Base-by-base conservation (phyloP, 2,888 invertebrate species). In the Oscheius sp. region DNA sequence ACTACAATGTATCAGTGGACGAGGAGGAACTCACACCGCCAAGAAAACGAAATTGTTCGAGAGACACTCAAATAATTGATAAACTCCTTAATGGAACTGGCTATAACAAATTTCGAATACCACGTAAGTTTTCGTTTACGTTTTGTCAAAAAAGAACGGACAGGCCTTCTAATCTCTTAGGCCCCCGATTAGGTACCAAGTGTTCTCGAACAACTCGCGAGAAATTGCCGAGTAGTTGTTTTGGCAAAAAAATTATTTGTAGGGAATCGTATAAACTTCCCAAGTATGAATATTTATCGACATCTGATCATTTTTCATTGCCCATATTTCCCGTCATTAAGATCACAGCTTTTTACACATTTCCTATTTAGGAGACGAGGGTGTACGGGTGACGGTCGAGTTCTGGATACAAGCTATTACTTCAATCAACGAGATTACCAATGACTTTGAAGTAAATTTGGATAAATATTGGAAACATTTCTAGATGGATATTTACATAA, bases 401-500 rank as follows among this genome's bases (percentile, higher is more conserved):
- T 84, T 85, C 67, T 86, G 86, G 86, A 75, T 86, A 24, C 86
- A 86, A 69, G 85, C 84, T 17, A 84, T 86, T 67, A 84, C 84
- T 12, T 74, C 83, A 24, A 83, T 86, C 47, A 78, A 80, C 62
- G 85, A 86, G 61, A 80, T 82, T 47, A 85, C 86, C 6, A 83
- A 84, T 63, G 86, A 86, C 57, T 86, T 86, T 61, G 86, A 86
- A 75, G 81, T 83, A 3, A 33, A 2, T 6, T 12, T 17, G 2
- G 3, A 24, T 26, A 28, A 44, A 41, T 5, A 57, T 22, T 57
- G 14, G 9, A 62, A 45, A 1, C n/a, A 2, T 0, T 62, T 62
- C 54, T 51, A 82, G 80, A 82, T 85, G 82, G 86, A 86, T 75
- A 85, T 86, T 54, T 86, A 86, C 80, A 86, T 86, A 56, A 86